These are phyloP conservation scores for Resseliella maxima DNA, from an alignment of 2,888 invertebrate genomes.

Conservation along the genomic window DNA sequence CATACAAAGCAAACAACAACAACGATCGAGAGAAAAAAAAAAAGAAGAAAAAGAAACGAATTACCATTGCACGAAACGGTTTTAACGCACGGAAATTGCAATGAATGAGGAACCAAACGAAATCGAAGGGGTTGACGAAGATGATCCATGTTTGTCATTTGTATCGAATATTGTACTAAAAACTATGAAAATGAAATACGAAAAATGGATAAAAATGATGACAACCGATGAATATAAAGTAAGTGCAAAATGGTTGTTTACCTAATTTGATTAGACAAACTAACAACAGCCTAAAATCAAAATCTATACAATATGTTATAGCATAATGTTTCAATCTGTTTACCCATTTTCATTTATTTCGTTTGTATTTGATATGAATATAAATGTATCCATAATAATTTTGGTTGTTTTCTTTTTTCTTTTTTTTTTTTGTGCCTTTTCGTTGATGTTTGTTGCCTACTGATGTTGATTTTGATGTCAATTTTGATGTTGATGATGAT, in stretches of 20 bases:
- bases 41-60: not conserved
- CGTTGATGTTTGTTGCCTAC: no score
- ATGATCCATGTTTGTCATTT: constrained; percentile 82
- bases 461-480: no score
- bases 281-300: not conserved
- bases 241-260: constrained; percentile 60
- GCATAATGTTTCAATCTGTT: not conserved
- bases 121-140: constrained; percentile 58
- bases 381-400: no score
- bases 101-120: not conserved
- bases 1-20: no score
- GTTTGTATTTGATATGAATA: not conserved
- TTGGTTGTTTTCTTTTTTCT: no score
- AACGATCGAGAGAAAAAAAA: not conserved
- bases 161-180: constrained; percentile 79
- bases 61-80: constrained; percentile 1
- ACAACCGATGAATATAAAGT: constrained; percentile 77
- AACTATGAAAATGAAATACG: constrained; percentile 82
- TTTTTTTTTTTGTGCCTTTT: no score
- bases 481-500: no score
- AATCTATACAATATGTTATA: not conserved
- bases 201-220: constrained; percentile 90
- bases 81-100: not conserved
- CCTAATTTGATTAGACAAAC: constrained; percentile 29
- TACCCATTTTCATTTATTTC: not conserved